Conservation (phyloP, 1,140 invertebrate species). For the Ectropis grisescens region DNA sequence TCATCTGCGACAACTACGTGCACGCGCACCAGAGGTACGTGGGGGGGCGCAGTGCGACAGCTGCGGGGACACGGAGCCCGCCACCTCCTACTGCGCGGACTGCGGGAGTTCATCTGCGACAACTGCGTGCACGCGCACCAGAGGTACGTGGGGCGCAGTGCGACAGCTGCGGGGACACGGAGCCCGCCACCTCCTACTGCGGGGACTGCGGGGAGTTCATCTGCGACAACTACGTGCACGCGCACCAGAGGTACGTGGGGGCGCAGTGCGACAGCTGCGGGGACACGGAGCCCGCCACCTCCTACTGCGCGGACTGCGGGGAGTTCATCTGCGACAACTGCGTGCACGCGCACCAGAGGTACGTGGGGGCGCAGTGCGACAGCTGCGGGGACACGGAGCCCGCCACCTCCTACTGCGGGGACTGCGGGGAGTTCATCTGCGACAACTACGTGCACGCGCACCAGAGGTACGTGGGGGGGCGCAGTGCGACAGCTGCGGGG, state of each 20-base stretch:
- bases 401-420: constrained; percentile 74
- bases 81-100: constrained; percentile 77
- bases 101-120: constrained; percentile 92
- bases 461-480: constrained; percentile 70
- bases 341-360: constrained; percentile 81
- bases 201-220: constrained; percentile 91
- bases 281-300: constrained; percentile 84
- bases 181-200: constrained; percentile 66
- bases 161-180: not conserved
- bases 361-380: not conserved
- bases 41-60: not conserved
- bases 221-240: constrained; percentile 88
- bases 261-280: constrained; percentile 88
- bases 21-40: constrained; percentile 77
- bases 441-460: constrained; percentile 86
- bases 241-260: constrained; percentile 77
- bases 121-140: constrained; percentile 85
- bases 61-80: not conserved
- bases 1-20: constrained; percentile 92
- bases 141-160: constrained; percentile 55
- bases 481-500: not conserved
- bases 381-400: not conserved
- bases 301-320: constrained; percentile 90
- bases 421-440: constrained; percentile 92
- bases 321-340: constrained; percentile 93